Base-by-base conservation (phyloP, 2,797 vertebrate genomes). In the Loris lydekkerianus region DNA sequence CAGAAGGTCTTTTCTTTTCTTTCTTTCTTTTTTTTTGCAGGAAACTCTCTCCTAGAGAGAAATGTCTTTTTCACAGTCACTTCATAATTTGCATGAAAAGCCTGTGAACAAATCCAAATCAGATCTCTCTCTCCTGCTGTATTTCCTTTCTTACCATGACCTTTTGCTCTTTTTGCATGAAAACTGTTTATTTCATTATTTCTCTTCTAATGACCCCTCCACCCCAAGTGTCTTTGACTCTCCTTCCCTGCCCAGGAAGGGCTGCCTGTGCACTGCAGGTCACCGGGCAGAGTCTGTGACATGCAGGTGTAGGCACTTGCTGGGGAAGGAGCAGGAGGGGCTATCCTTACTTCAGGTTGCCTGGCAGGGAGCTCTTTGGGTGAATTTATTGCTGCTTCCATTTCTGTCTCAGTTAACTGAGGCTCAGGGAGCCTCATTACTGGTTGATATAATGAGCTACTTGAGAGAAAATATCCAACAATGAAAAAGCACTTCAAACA, bases 401-500 rank as follows among this genome's bases (percentile, higher is more conserved):
- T 76, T 92, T 91, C 73, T 81, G 84, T 93, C 83, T 91, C 70
- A 7, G 18, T 20, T 43, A 82, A 87, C 75, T 37, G 86, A 96
- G 87, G 97, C 94, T 97, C 53, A 17, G 91, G 96, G 91, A 93
- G 75, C 76, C 77, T 43, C 17, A 11, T 91, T 93, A 97, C 94
- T 93, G 97, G 81, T 65, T 92, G 96, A 97, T 97, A 96, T 97
- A 92, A 97, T 91, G 95, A 96, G 95, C 92, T 82, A 85, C 91
- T 98, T 98, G 90, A 97, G 86, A 92, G 88, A 95, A 92, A 86
- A 95, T 87, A 88, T 85, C 91, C 91, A 40, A 10, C 83, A 88
- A 78, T 95, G 89, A 96, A 96, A 97, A 94, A 93, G 93, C 60
- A 89, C 95, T 94, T 94, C 96, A 95, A 95, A 97, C 97, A 97